phyloP scores from a whole-genome alignment of 2,888 invertebrate species.

The Erannis defoliaria region DNA sequence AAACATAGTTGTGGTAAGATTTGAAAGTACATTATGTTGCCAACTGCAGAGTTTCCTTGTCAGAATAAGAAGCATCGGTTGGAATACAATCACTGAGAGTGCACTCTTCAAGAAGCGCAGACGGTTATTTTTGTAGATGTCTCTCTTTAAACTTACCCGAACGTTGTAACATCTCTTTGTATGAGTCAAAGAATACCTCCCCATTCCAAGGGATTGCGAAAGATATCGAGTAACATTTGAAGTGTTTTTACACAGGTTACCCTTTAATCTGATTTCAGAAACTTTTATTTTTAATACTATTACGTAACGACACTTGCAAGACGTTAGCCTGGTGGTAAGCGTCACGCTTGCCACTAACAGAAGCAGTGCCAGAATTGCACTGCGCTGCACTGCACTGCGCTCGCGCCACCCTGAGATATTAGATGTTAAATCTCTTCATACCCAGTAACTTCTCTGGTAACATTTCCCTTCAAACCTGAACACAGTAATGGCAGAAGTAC shows the following conservation, averaged over 20 bases:
- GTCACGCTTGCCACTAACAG: too few relatives aligned
- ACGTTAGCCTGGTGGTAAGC: too few relatives aligned
- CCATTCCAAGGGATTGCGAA: constrained; percentile 43
- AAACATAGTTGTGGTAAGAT: too few relatives aligned
- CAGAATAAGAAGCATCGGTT: constrained; percentile 57
- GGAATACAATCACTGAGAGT: constrained; percentile 68
- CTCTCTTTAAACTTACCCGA: constrained; percentile 49
- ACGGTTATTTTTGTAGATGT: constrained; percentile 58
- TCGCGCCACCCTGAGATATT: too few relatives aligned
- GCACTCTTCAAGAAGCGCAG: constrained; percentile 60
- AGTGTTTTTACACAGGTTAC: constrained; percentile 5
- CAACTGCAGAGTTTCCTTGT: constrained; percentile 45
- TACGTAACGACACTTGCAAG: too few relatives aligned
- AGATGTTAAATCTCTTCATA: too few relatives aligned
- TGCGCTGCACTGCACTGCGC: too few relatives aligned
- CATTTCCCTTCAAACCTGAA: too few relatives aligned
- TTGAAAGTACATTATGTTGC: constrained; percentile 23
- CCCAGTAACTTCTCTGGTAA: too few relatives aligned
- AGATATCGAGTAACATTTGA: constrained; percentile 1
- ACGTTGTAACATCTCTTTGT: constrained; percentile 55
- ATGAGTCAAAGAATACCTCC: constrained; percentile 46
- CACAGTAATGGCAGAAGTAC: too few relatives aligned
- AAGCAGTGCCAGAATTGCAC: too few relatives aligned
- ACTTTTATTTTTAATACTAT: too few relatives aligned
- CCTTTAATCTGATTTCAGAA: not conserved